Evolutionary conservation across 1,140 invertebrate species (phyloP), one percentile per base, ranked within the genome.

Genomic region (Phortica variegata): DNA sequence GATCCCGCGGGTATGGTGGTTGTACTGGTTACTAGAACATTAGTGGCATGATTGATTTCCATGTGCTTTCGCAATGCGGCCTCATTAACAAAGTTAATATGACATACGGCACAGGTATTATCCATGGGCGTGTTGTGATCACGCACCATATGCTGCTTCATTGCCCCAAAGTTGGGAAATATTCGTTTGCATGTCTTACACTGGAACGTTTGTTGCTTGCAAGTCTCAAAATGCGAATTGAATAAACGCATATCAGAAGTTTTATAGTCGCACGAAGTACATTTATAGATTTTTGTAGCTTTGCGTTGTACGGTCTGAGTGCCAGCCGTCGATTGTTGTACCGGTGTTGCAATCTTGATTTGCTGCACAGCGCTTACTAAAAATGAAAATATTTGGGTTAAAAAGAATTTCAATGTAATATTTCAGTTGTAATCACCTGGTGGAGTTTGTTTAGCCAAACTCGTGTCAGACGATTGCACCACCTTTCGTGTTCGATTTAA

Each of bases 211-310:
- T 75, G 70, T 53, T 73, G 68, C 41, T 75, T 74, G 58, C 74
- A 76, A 15, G 68, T 72, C 41, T 74, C 74, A 29, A 61, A 76
- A 43, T 76, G 74, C 6, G 71, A 69, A 26, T 76, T 74, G 36
- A 76, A 76, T 8, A 73, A 43, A 34, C 70, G 61, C 63, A 76
- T 73, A 51, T 76, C 74, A 2, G 69, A 72, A 37, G 74, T 76
- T 50, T 76, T 76, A 41, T 75, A 76, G 19, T 76, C 74, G 55
- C 74, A 76, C 12, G 73, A 73, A 5, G 75, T 65, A 52, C 74
- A 76, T 56, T 76, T 76, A 41, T 76, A 76, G 4, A 76, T 75
- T 44, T 73, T 76, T 20, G 69, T 72, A 23, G 70, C 66, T 50
- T 66, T 73, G 5, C 65, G 56, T 26, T 74, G 70, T 2, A 63